phyloP scores from a whole-genome alignment of 2,888 invertebrate genomes.

The Ctena decussata region DNA sequence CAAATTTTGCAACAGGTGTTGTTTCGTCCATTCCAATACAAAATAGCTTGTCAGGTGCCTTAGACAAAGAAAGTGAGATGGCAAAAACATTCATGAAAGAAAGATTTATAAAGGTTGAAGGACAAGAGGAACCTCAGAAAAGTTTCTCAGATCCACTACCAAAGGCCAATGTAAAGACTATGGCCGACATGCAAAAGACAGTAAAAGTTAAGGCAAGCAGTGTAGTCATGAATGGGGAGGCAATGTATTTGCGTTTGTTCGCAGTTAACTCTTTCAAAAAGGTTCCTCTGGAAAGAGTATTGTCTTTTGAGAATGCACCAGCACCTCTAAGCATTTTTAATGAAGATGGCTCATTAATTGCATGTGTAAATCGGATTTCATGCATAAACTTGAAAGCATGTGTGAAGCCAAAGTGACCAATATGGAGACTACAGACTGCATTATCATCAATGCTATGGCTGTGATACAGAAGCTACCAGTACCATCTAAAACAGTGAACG shows the following conservation, averaged over 20 bases:
- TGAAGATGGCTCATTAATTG: constrained; percentile 7
- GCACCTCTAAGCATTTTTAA: background rate
- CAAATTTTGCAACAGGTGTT: constrained; percentile 3
- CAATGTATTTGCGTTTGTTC: background rate
- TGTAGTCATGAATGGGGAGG: background rate
- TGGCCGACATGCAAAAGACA: background rate
- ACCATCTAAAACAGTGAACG: background rate
- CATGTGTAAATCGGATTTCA: background rate
- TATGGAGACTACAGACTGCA: background rate
- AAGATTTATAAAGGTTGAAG: background rate
- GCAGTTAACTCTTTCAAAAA: constrained; percentile 14
- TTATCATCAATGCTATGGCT: background rate
- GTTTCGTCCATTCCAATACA: background rate
- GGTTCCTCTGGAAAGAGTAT: background rate
- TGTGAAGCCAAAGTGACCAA: background rate
- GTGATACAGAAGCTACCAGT: background rate
- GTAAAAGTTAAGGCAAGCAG: background rate
- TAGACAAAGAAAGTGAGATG: background rate
- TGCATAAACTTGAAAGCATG: background rate
- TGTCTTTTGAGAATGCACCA: constrained; percentile 16
- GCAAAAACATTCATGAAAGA: background rate
- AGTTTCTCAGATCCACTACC: background rate
- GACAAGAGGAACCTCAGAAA: background rate
- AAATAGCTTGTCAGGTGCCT: background rate
- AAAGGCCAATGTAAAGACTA: background rate